Conservation (phyloP, 1,140 invertebrate species). For the Platyscapa corneri region DNA sequence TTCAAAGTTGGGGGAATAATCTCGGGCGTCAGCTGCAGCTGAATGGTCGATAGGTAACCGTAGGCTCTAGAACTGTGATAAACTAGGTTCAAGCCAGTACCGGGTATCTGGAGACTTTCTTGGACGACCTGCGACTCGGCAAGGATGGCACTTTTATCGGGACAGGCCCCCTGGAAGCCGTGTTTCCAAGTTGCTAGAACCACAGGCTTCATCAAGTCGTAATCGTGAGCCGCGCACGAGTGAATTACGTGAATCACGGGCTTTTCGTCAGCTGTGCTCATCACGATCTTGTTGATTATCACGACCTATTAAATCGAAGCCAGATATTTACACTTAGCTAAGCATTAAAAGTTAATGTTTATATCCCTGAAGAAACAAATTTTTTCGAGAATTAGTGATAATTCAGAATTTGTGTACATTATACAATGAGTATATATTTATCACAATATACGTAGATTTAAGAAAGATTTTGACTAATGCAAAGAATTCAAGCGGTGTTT, state of each 20-base stretch:
- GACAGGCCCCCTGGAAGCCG: conserved; percentile 95
- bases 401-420: too few relatives aligned
- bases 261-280: conserved; percentile 89
- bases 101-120: conserved; percentile 94
- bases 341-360: too few relatives aligned
- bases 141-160: conserved; percentile 92
- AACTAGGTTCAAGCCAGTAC: conserved; percentile 93
- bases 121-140: conserved; percentile 96
- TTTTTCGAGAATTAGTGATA: too few relatives aligned
- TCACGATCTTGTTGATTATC: conserved; percentile 90
- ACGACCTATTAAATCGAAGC: conserved; percentile 79
- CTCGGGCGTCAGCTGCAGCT: conserved; percentile 93
- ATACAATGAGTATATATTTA: too few relatives aligned
- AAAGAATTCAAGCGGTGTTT: too few relatives aligned
- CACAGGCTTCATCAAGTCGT: conserved; percentile 94
- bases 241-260: conserved; percentile 78
- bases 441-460: too few relatives aligned
- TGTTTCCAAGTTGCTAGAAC: conserved; percentile 97
- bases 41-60: conserved; percentile 95
- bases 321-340: too few relatives aligned
- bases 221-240: conserved; percentile 91
- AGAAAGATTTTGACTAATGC: too few relatives aligned
- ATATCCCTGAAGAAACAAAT: too few relatives aligned
- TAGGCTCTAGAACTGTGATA: conserved; percentile 94
- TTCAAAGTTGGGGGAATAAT: conserved; percentile 86